Evolutionary conservation across 2,113 vertebrate species (phyloP).

Genomic region (Talpa occidentalis): DNA sequence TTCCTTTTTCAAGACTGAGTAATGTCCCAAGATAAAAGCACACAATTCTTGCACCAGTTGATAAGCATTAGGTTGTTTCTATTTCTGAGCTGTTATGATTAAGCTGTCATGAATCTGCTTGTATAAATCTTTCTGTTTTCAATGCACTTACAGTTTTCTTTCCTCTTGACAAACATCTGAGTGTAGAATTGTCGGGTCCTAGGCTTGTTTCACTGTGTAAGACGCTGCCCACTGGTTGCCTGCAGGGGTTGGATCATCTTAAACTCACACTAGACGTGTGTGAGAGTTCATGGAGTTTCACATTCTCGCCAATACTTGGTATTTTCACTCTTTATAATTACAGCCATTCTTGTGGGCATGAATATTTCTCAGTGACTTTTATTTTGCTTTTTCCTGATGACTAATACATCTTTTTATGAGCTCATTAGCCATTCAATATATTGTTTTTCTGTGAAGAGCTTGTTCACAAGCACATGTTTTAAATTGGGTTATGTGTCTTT

Average conservation of each 20-base stretch:
- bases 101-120: background rate
- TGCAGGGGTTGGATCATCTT: too few species aligned
- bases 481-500: background rate
- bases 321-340: slow-evolving; percentile 55
- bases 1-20: background rate
- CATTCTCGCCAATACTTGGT: slow-evolving; percentile 22
- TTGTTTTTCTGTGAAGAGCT: slow-evolving; percentile 20
- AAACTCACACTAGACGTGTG: background rate
- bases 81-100: background rate
- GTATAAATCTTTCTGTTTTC: background rate
- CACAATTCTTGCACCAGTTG: too few species aligned
- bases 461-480: background rate
- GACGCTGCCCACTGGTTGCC: background rate
- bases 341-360: background rate
- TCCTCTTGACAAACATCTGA: background rate
- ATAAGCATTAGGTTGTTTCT: background rate
- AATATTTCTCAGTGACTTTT: slow-evolving; percentile 28
- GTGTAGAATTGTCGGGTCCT: background rate
- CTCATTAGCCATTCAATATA: background rate
- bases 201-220: background rate
- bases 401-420: slow-evolving; percentile 47
- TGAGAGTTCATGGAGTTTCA: background rate
- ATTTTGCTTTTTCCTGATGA: slow-evolving; percentile 61
- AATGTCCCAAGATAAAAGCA: background rate
- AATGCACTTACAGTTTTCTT: background rate